Conservation (phyloP, 2,888 invertebrate species). For the Drosophila mimica region DNA sequence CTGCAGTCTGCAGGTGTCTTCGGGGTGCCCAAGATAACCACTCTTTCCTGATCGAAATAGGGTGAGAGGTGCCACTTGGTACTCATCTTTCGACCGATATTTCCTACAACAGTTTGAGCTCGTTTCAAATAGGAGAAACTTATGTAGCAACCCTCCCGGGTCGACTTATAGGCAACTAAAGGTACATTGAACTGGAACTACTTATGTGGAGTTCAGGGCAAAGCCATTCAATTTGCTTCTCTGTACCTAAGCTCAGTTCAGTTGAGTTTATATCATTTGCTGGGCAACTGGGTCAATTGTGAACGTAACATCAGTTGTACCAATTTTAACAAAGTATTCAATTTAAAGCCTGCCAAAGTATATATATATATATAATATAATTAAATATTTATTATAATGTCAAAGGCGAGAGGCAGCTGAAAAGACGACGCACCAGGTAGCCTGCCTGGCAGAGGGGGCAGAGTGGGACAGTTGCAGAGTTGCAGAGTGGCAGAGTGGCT, state of each 20-base stretch:
- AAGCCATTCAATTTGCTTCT: conserved; percentile 71
- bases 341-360: conserved; percentile 63
- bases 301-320: conserved; percentile 56
- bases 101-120: not conserved
- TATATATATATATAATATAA: conserved; percentile 58
- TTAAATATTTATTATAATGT: conserved; percentile 77
- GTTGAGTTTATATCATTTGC: conserved; percentile 39
- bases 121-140: conserved; percentile 3
- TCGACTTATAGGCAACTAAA: conserved; percentile 35
- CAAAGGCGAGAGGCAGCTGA: conserved; percentile 37
- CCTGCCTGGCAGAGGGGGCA: not conserved
- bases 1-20: too few relatives aligned
- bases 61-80: not conserved
- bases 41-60: not conserved
- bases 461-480: not conserved
- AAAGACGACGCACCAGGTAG: conserved; percentile 14
- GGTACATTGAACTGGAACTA: conserved; percentile 72
- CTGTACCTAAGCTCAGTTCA: conserved; percentile 45
- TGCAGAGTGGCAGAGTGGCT: not conserved
- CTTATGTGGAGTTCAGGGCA: conserved; percentile 59
- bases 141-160: conserved; percentile 24
- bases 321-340: conserved; percentile 46
- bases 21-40: not conserved
- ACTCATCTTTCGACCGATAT: not conserved
- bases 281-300: conserved; percentile 73